Evolutionary conservation across 2,888 invertebrate species (phyloP).

Genomic region (Tryphoninae sp.): DNA sequence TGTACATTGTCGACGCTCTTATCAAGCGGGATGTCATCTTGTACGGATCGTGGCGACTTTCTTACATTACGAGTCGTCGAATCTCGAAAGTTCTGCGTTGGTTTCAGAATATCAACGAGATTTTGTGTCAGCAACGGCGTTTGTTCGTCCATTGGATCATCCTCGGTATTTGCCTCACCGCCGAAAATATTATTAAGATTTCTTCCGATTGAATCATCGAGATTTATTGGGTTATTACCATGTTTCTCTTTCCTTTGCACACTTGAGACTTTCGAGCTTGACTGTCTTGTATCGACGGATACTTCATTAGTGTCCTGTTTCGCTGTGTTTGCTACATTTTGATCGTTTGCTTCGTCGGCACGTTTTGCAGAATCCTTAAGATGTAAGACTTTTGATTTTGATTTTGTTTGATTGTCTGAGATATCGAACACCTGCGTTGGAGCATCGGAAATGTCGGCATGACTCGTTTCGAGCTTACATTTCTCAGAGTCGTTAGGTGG

Average conservation of each 20-base stretch:
- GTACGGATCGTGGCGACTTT: constrained; percentile 5
- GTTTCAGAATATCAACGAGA: constrained; percentile 71
- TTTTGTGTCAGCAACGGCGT: constrained; percentile 72
- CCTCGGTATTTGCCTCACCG: constrained; percentile 58
- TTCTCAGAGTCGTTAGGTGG: neutral
- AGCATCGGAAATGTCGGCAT: neutral
- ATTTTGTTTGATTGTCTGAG: neutral
- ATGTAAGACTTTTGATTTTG: neutral
- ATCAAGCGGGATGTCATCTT: neutral
- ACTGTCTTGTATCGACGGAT: neutral
- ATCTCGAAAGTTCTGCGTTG: constrained; percentile 62
- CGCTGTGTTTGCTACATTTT: neutral
- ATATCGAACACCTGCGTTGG: constrained; percentile 29
- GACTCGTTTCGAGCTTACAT: neutral
- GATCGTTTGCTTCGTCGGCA: constrained; percentile 6
- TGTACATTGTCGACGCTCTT: neutral
- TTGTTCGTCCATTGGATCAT: constrained; percentile 55
- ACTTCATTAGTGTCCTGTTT: neutral
- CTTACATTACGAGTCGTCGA: constrained; percentile 1
- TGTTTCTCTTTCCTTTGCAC: neutral
- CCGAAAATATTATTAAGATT: constrained; percentile 73
- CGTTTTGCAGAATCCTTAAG: neutral
- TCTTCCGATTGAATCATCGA: constrained; percentile 68
- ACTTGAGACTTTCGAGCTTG: neutral
- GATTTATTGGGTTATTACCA: constrained; percentile 15